These are phyloP conservation scores for Lordiphosa andalusiaca DNA, from an alignment of 2,888 invertebrate genomes.

Conservation along the genomic window DNA sequence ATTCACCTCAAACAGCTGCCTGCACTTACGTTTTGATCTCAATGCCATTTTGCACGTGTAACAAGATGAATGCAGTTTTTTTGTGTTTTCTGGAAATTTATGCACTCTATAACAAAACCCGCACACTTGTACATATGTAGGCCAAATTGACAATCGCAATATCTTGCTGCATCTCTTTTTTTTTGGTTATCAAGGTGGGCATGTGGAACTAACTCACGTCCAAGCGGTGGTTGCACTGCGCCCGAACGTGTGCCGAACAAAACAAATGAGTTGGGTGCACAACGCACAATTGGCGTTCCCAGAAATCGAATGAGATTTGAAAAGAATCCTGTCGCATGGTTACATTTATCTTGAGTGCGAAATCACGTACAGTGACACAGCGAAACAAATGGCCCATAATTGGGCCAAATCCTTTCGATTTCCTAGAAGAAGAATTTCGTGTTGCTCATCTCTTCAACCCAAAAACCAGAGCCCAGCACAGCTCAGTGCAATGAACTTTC, in stretches of 20 bases:
- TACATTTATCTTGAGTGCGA: conserved; percentile 57
- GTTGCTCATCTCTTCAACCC: neutral
- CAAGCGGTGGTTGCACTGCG: conserved; percentile 30
- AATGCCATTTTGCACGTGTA: too few species aligned
- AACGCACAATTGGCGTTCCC: conserved; percentile 42
- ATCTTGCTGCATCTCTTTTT: conserved; percentile 1
- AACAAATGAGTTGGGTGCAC: conserved; percentile 14
- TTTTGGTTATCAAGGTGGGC: conserved; percentile 5
- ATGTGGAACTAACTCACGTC: conserved; percentile 34
- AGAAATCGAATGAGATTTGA: conserved; percentile 28
- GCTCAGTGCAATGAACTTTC: conserved; percentile 59
- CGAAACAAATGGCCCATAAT: conserved; percentile 39
- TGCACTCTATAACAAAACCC: too few species aligned
- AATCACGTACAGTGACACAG: conserved; percentile 52
- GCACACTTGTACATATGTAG: conserved; percentile 1
- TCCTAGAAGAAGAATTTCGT: conserved; percentile 18
- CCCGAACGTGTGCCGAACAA: conserved; percentile 54
- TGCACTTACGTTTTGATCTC: too few species aligned
- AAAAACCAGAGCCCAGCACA: neutral
- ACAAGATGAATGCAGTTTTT: too few species aligned
- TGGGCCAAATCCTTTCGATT: conserved; percentile 55
- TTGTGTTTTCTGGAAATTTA: too few species aligned
- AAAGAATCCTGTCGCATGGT: conserved; percentile 16
- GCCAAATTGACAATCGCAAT: conserved; percentile 10
- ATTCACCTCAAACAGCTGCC: too few species aligned